phyloP scores from a whole-genome alignment of 2,888 invertebrate species.

The Drosophila prolongata region DNA sequence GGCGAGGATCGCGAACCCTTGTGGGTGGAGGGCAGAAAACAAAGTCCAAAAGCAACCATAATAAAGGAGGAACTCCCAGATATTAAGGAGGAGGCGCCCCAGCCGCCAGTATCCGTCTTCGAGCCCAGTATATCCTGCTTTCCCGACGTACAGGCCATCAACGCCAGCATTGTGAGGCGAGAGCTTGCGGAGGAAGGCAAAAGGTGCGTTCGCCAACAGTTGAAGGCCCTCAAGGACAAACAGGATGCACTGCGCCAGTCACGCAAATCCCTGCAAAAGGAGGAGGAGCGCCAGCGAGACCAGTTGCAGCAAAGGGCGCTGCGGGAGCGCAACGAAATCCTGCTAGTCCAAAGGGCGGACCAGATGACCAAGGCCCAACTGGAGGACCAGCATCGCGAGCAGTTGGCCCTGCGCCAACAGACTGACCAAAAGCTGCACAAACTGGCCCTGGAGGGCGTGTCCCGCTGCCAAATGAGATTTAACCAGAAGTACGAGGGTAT shows the following conservation, averaged over 20 bases:
- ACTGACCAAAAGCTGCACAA: slow-evolving; percentile 71
- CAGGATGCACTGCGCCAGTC: slow-evolving; percentile 27
- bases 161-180: slow-evolving; percentile 65
- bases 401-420: slow-evolving; percentile 63
- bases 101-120: not conserved
- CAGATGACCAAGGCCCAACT: slow-evolving; percentile 60
- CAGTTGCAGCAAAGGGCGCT: slow-evolving; percentile 50
- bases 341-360: slow-evolving; percentile 74
- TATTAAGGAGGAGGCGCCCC: not conserved
- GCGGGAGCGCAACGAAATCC: slow-evolving; percentile 59
- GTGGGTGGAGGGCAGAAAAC: slow-evolving; percentile 4
- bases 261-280: slow-evolving; percentile 2
- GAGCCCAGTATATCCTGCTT: slow-evolving; percentile 49
- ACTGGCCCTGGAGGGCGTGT: slow-evolving; percentile 85
- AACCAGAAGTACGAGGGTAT: slow-evolving; percentile 86
- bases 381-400: slow-evolving; percentile 66
- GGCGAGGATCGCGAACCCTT: slow-evolving; percentile 67
- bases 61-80: not conserved
- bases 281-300: slow-evolving; percentile 39
- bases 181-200: slow-evolving; percentile 71
- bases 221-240: slow-evolving; percentile 45
- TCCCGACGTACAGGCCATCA: slow-evolving; percentile 60
- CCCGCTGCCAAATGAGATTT: slow-evolving; percentile 86
- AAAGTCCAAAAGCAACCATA: not conserved
- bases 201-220: slow-evolving; percentile 56